A percentile compares a stretch with the other conserved stretches of the same genome.
phyloP scores from a whole-genome alignment of 2,888 invertebrate species.

The Tortricodes alternella region DNA sequence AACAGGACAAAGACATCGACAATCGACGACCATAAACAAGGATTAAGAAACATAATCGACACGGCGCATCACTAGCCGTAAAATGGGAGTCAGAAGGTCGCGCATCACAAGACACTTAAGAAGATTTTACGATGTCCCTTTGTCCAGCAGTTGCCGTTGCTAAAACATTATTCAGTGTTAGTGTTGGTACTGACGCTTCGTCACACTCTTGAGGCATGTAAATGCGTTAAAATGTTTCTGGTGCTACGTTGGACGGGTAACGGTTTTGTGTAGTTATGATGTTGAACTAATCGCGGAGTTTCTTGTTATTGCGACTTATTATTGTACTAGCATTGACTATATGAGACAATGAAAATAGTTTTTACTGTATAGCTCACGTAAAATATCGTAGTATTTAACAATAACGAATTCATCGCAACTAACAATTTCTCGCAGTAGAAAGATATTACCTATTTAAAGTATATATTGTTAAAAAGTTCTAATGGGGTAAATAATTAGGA shows the following conservation, averaged over 20 bases:
- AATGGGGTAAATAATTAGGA: no score
- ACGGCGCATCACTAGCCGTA: conserved; percentile 38
- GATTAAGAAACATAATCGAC: conserved; percentile 59
- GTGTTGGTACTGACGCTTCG: conserved; percentile 49
- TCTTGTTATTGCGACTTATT: conserved; percentile 1
- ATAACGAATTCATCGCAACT: neutral
- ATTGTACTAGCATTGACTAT: neutral
- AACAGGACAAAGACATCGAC: conserved; percentile 40
- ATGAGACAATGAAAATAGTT: no score
- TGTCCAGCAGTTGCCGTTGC: conserved; percentile 53
- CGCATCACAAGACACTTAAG: conserved; percentile 56
- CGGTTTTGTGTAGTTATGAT: conserved; percentile 6
- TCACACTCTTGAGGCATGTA: conserved; percentile 44
- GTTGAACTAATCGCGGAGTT: conserved; percentile 13
- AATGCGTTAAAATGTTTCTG: conserved; percentile 26
- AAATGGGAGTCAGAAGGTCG: conserved; percentile 52
- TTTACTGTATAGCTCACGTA: neutral
- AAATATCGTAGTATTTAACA: neutral
- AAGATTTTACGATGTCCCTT: conserved; percentile 68
- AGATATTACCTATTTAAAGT: no score
- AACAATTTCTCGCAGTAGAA: no score
- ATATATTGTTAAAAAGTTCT: no score
- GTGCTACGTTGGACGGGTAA: conserved; percentile 11
- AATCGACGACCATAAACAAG: conserved; percentile 54
- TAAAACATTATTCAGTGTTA: conserved; percentile 63